Evolutionary conservation across 2,888 invertebrate genomes (phyloP).

Genomic region (Belgica antarctica): DNA sequence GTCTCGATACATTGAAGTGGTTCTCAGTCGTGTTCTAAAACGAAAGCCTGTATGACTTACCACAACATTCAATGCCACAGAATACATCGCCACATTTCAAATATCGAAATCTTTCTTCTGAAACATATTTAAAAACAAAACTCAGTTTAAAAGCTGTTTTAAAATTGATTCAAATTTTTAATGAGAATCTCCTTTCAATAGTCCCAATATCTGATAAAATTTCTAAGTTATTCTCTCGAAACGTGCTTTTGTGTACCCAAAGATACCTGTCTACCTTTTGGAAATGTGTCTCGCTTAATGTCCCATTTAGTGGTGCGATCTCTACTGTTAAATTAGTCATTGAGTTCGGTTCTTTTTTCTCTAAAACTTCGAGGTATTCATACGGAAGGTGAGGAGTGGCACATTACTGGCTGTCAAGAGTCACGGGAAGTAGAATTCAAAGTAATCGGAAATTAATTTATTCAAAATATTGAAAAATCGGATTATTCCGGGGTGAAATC

Average conservation of each 20-base stretch:
- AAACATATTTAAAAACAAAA: no score
- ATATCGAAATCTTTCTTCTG: no score
- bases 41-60: no score
- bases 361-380: neutral
- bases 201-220: constrained; percentile 8
- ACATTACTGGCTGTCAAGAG: neutral
- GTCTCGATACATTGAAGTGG: no score
- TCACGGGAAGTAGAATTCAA: constrained; percentile 29
- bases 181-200: constrained; percentile 38
- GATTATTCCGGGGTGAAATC: neutral
- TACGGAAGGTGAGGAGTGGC: constrained; percentile 16
- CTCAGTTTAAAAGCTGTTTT: no score
- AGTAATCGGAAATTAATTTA: constrained; percentile 36
- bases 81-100: no score
- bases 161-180: no score
- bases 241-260: neutral
- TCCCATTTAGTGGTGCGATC: constrained; percentile 38
- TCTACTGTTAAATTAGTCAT: constrained; percentile 40
- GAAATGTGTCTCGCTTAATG: constrained; percentile 37
- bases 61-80: no score
- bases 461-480: constrained; percentile 40
- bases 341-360: no score
- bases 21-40: no score
- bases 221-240: neutral
- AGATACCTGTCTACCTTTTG: neutral